Evolutionary conservation across 2,888 invertebrate species (phyloP), one percentile per base, ranked within the genome.

Genomic region (Tipula vernalis): DNA sequence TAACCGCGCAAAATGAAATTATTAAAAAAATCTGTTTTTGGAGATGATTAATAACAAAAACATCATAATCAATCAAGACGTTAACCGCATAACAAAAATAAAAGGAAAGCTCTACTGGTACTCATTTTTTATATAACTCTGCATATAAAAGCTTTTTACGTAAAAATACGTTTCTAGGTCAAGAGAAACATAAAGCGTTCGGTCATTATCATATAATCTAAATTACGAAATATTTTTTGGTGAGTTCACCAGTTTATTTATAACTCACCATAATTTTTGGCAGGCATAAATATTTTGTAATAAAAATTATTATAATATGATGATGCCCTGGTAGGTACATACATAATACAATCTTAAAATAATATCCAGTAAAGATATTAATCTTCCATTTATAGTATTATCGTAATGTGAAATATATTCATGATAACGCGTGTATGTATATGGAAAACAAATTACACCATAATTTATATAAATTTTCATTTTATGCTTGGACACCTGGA

Each of bases 51-150:
- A 71, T 71, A 71, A 71, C 71, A 28, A 71, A 71, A 71, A 28
- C 71, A 71, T 71, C 71, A 71, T 71, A 71, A 71, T 71, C 71
- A 71, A 71, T 71, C 71, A 71, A 71, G 71, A 71, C 71, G 71
- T 71, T 71, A 71, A 71, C 71, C 71, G 71, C 71, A 71, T 71
- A 71, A 28, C 18, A 71, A 71, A 71, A 71, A 51, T 44, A 44
- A 44, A 44, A 51, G n/a, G 15, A 51, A 71, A 71, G 28, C 28
- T 71, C 71, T 71, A 2, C 71, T 71, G 28, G 71, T 10, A 71
- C 28, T 28, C 28, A 28, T 28, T 28, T 71, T 57, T 18, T 71
- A 71, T 71, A 71, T 71, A 12, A 6, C 51, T 51, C 51, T 5
- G 51, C 28, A 28, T 28, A 28, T 15, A 51, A 51, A 10, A 10